phyloP scores from a whole-genome alignment of 2,888 invertebrate genomes.

The Sabellastarte sp. region DNA sequence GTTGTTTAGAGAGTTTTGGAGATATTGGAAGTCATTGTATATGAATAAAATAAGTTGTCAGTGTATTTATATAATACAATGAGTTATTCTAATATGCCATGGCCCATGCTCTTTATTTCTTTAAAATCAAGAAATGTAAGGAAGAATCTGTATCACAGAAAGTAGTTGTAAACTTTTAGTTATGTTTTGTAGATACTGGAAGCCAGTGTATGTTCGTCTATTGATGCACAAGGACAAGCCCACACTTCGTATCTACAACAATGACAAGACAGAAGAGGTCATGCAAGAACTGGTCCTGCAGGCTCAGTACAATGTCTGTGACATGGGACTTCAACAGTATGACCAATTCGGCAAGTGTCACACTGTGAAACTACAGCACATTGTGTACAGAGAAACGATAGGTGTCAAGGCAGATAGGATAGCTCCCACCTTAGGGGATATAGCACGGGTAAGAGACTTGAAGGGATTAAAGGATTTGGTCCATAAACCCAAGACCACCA shows the following conservation, averaged over 20 bases:
- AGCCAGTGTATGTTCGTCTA: constrained; percentile 86
- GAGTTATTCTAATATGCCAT: no score
- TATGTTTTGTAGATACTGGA: constrained; percentile 82
- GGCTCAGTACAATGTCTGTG: constrained; percentile 95
- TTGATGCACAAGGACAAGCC: constrained; percentile 70
- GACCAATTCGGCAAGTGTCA: constrained; percentile 99
- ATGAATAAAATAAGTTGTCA: no score
- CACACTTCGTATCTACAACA: constrained; percentile 81
- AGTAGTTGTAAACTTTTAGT: no score
- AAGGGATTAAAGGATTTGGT: constrained; percentile 47
- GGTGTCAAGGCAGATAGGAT: constrained; percentile 64
- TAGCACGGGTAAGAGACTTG: constrained; percentile 31
- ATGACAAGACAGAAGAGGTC: constrained; percentile 81
- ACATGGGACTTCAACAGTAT: constrained; percentile 76
- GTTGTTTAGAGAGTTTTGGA: no score
- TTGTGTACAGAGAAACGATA: constrained; percentile 96
- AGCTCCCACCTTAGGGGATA: constrained; percentile 40
- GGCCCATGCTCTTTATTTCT: no score
- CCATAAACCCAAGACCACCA: constrained; percentile 57
- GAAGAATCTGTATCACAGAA: no score
- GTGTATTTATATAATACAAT: no score
- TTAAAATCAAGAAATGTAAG: no score
- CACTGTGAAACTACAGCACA: constrained; percentile 94
- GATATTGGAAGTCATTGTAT: no score
- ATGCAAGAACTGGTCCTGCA: constrained; percentile 77